Conservation (phyloP, 2,888 invertebrate genomes). For the Drosophila atripex region DNA sequence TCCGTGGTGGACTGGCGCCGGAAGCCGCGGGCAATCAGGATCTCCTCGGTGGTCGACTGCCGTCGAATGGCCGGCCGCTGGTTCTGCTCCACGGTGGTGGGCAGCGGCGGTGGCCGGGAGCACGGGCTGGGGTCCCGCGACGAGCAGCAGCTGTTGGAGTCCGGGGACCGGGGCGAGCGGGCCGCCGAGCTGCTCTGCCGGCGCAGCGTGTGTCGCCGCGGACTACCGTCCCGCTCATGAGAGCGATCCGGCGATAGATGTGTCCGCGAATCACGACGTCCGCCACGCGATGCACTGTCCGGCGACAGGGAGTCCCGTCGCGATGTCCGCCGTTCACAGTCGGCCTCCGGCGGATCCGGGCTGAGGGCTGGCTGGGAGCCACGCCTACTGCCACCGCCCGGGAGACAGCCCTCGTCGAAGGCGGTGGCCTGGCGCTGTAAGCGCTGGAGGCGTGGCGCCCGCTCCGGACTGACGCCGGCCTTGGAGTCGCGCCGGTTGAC, state of each 20-base stretch:
- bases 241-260: constrained; percentile 92
- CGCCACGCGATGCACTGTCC: constrained; percentile 91
- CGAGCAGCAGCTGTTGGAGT: constrained; percentile 91
- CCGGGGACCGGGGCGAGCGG: constrained; percentile 87
- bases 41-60: constrained; percentile 96
- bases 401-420: constrained; percentile 92
- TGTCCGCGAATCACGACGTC: constrained; percentile 89
- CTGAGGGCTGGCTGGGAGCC: constrained; percentile 93
- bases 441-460: constrained; percentile 87
- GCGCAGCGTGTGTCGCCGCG: constrained; percentile 89
- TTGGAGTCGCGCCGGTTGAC: constrained; percentile 88
- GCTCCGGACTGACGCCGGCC: constrained; percentile 87
- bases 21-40: constrained; percentile 94
- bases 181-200: constrained; percentile 93
- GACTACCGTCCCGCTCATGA: constrained; percentile 92
- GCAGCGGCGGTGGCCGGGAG: constrained; percentile 85
- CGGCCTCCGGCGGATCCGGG: constrained; percentile 91
- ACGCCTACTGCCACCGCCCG: constrained; percentile 88
- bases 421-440: constrained; percentile 94
- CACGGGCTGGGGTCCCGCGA: constrained; percentile 93
- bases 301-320: constrained; percentile 95
- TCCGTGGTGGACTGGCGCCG: constrained; percentile 95
- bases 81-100: constrained; percentile 85
- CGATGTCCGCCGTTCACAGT: constrained; percentile 88
- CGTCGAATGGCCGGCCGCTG: constrained; percentile 91